Evolutionary conservation across 2,797 vertebrate genomes (phyloP).

Genomic region (Selene dorsalis): DNA sequence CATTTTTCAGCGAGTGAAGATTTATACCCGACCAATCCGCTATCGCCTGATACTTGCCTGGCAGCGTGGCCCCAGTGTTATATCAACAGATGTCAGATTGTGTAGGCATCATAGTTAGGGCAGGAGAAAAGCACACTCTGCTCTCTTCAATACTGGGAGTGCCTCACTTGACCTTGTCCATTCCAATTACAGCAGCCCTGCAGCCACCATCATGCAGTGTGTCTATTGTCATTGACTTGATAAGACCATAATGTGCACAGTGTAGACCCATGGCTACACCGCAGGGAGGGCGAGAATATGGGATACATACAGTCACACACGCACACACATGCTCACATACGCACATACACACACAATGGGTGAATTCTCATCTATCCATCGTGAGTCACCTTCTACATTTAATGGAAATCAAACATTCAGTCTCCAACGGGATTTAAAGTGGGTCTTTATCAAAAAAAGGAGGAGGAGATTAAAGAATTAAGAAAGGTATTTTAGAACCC

Average conservation of each 20-base stretch:
- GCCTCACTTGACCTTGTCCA: slow-evolving; percentile 75
- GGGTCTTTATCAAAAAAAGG: slow-evolving; percentile 4
- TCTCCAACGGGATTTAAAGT: slow-evolving; percentile 8
- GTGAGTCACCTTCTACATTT: background rate
- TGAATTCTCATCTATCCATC: background rate
- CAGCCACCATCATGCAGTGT: slow-evolving; percentile 51
- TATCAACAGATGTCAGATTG: slow-evolving; percentile 71
- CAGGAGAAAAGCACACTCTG: slow-evolving; percentile 50
- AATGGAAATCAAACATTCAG: slow-evolving; percentile 1
- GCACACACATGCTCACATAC: no score
- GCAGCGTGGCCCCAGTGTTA: slow-evolving; percentile 42
- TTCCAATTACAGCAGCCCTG: slow-evolving; percentile 67
- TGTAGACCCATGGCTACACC: slow-evolving; percentile 51
- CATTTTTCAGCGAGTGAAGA: slow-evolving; percentile 21
- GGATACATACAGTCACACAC: slow-evolving; percentile 13
- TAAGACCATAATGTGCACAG: slow-evolving; percentile 32
- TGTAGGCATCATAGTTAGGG: slow-evolving; percentile 68
- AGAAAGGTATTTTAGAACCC: background rate
- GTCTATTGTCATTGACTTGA: slow-evolving; percentile 62
- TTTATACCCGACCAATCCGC: background rate
- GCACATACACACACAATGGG: background rate
- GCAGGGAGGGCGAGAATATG: slow-evolving; percentile 21
- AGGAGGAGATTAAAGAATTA: slow-evolving; percentile 12
- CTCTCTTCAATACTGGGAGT: slow-evolving; percentile 60
- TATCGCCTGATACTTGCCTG: slow-evolving; percentile 11